Evolutionary conservation across 1,140 invertebrate species (phyloP).

Genomic region (Neoseiulus cucumeris): DNA sequence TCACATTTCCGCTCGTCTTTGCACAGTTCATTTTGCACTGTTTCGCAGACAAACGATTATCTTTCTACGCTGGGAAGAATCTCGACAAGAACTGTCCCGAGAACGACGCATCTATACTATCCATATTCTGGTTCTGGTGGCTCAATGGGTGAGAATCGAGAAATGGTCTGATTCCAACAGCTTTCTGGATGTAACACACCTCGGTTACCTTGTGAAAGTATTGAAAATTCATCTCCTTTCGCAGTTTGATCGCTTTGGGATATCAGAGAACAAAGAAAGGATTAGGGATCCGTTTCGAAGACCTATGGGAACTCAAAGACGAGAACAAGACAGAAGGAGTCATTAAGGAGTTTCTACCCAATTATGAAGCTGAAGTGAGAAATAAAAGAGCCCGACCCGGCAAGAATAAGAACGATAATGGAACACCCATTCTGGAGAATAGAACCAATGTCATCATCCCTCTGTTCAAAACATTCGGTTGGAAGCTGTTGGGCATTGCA

Average conservation of each 20-base stretch:
- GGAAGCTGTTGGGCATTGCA: conserved; percentile 56
- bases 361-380: conserved; percentile 40
- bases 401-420: not conserved
- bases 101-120: conserved; percentile 58
- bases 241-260: not conserved
- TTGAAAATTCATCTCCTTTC: too few species aligned
- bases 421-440: not conserved
- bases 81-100: conserved; percentile 47
- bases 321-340: conserved; percentile 57
- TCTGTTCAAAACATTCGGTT: conserved; percentile 47
- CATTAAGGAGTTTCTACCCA: conserved; percentile 59
- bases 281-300: conserved; percentile 27
- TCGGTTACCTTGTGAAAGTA: too few species aligned
- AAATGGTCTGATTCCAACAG: too few species aligned
- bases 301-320: conserved; percentile 75
- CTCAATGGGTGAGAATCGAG: conserved; percentile 48
- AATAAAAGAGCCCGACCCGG: not conserved
- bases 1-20: conserved; percentile 51
- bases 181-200: too few species aligned
- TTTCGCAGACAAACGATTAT: conserved; percentile 40
- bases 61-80: not conserved
- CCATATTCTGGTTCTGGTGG: conserved; percentile 75
- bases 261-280: not conserved
- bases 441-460: conserved; percentile 25
- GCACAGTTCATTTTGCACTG: conserved; percentile 56